phyloP scores from a whole-genome alignment of 2,113 vertebrate species.

The Petrocephalus microphthalmus region DNA sequence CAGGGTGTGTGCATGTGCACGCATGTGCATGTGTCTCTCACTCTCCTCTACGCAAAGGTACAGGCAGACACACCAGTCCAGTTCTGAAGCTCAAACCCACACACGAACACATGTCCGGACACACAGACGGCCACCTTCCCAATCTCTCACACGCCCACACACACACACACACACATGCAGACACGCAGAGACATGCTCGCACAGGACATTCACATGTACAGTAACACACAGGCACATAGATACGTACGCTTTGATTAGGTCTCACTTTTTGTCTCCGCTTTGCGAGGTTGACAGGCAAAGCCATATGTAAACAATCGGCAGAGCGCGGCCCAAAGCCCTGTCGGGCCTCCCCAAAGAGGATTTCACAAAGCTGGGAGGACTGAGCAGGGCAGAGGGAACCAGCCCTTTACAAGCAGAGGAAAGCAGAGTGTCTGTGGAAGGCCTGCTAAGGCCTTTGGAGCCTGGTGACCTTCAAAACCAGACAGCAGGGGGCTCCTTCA shows the following conservation, averaged over 20 bases:
- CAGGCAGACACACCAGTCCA: not conserved
- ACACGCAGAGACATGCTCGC: not conserved
- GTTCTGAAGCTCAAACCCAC: not conserved
- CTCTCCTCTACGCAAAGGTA: not conserved
- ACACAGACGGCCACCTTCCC: not conserved
- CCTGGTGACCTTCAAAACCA: not conserved
- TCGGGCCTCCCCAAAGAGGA: not conserved
- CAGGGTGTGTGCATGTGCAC: not conserved
- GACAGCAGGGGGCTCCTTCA: not conserved
- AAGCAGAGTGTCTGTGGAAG: not conserved
- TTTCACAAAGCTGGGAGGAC: not conserved
- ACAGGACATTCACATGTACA: not conserved
- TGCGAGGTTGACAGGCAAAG: not conserved
- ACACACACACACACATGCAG: not conserved
- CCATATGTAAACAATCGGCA: not conserved
- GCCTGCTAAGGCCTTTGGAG: not conserved
- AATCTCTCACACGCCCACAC: too few relatives aligned
- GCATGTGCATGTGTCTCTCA: slow-evolving; percentile 7
- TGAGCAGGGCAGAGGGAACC: not conserved
- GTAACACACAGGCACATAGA: not conserved
- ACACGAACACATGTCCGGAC: not conserved
- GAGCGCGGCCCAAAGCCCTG: not conserved
- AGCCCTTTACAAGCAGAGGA: not conserved
- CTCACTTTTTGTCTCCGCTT: not conserved
- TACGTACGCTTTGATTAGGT: not conserved